Percentiles rank a stretch among this genome's conserved stretches.
Conservation (phyloP, 2,888 invertebrate species). For the Habrosyne pyritoides region DNA sequence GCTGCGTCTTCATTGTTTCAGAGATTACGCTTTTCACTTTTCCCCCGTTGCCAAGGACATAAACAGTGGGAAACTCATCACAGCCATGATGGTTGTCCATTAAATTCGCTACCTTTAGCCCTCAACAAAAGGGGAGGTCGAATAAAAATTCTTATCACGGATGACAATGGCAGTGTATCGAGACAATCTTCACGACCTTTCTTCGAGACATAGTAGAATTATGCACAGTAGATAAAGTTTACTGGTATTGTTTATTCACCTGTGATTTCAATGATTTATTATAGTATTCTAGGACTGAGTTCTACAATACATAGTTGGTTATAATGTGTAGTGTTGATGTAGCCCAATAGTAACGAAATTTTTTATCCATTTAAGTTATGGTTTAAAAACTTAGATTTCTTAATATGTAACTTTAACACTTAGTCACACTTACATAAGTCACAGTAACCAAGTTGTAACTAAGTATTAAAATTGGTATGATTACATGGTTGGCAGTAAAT, state of each 20-base stretch:
- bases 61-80: constrained; percentile 47
- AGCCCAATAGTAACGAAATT: too few species aligned
- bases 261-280: background rate
- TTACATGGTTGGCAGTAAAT: too few species aligned
- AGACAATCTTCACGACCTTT: constrained; percentile 29
- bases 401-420: too few species aligned
- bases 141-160: constrained; percentile 59
- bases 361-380: too few species aligned
- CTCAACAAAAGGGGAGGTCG: constrained; percentile 40
- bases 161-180: constrained; percentile 19
- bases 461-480: too few species aligned
- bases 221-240: background rate
- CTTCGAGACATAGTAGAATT: background rate
- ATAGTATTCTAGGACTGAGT: too few species aligned
- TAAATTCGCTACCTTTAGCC: constrained; percentile 49
- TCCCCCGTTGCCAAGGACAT: constrained; percentile 37
- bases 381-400: too few species aligned
- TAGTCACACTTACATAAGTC: too few species aligned
- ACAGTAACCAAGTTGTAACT: too few species aligned
- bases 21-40: constrained; percentile 54
- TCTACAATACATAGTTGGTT: too few species aligned
- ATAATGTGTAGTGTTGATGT: too few species aligned
- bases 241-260: background rate
- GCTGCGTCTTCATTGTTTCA: constrained; percentile 45
- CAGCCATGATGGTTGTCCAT: constrained; percentile 48